Conservation (phyloP, 1,140 invertebrate species). For the Zaprionus capensis region DNA sequence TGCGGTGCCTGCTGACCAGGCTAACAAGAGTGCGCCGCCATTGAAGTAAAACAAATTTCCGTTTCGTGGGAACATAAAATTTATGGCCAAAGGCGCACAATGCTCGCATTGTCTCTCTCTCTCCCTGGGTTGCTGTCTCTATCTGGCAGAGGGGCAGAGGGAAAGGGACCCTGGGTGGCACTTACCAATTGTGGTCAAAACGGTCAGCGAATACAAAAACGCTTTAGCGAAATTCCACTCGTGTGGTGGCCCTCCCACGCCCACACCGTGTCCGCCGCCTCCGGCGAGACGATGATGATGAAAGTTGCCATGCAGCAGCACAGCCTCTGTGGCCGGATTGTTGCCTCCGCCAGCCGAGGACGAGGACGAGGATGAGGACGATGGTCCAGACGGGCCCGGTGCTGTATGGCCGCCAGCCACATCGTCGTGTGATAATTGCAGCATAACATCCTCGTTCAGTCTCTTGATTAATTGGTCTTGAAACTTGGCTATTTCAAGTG, state of each 20-base stretch:
- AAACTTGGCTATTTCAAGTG: constrained; percentile 94
- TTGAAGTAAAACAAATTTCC: constrained; percentile 79
- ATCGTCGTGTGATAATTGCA: constrained; percentile 85
- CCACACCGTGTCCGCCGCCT: constrained; percentile 33
- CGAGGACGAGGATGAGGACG: constrained; percentile 77
- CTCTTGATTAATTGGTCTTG: constrained; percentile 93
- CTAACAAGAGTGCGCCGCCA: constrained; percentile 62
- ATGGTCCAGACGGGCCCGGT: not conserved
- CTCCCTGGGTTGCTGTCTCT: constrained; percentile 1
- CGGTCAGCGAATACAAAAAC: constrained; percentile 97
- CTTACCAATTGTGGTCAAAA: constrained; percentile 98
- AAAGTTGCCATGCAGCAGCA: constrained; percentile 74
- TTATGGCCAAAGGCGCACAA: constrained; percentile 56
- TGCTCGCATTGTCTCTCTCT: not conserved
- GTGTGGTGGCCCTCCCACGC: constrained; percentile 85
- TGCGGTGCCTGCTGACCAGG: constrained; percentile 7
- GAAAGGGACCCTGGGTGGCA: constrained; percentile 59
- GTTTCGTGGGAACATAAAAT: constrained; percentile 71
- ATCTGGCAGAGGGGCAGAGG: constrained; percentile 13
- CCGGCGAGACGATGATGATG: constrained; percentile 85
- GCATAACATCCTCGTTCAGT: constrained; percentile 89
- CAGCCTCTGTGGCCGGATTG: constrained; percentile 85
- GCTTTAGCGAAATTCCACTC: constrained; percentile 97
- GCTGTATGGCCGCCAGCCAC: constrained; percentile 55
- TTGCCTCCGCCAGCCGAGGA: constrained; percentile 81